Conservation (phyloP, 2,888 invertebrate species). For the Eudasyphora cyanicolor region DNA sequence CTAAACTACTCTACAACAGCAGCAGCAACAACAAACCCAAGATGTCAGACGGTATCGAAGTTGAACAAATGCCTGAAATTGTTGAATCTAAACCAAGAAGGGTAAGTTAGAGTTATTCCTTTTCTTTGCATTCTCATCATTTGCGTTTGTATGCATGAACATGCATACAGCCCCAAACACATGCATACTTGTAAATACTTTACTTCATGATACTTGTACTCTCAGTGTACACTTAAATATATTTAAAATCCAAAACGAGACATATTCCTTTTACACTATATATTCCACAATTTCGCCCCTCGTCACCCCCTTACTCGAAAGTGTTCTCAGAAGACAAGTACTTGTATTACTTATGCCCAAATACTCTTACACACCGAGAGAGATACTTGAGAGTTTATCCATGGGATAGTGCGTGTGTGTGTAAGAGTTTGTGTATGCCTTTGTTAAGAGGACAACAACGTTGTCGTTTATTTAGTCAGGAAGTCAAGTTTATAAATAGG, state of each 20-base stretch:
- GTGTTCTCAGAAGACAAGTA: background rate
- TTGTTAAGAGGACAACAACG: background rate
- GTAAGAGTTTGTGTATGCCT: background rate
- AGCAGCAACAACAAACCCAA: constrained; percentile 53
- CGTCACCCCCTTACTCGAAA: background rate
- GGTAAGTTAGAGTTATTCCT: constrained; percentile 80
- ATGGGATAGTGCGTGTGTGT: no score
- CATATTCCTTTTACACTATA: background rate
- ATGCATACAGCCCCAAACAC: background rate
- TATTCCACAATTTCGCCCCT: background rate
- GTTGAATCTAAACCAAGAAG: constrained; percentile 83
- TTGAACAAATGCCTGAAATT: constrained; percentile 81
- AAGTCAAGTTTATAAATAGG: constrained; percentile 27
- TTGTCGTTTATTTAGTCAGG: constrained; percentile 17
- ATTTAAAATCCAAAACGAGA: constrained; percentile 22
- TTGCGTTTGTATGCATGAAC: background rate
- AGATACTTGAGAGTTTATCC: no score
- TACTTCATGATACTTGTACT: background rate
- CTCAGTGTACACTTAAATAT: background rate
- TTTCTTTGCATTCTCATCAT: constrained; percentile 15
- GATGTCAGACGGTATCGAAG: constrained; percentile 83
- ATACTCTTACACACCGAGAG: background rate
- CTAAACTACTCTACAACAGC: constrained; percentile 30
- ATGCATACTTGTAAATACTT: background rate
- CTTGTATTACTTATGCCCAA: background rate